These are phyloP conservation scores for Oryctes rhinoceros DNA, from an alignment of 1,140 invertebrate species.

Conservation along the genomic window DNA sequence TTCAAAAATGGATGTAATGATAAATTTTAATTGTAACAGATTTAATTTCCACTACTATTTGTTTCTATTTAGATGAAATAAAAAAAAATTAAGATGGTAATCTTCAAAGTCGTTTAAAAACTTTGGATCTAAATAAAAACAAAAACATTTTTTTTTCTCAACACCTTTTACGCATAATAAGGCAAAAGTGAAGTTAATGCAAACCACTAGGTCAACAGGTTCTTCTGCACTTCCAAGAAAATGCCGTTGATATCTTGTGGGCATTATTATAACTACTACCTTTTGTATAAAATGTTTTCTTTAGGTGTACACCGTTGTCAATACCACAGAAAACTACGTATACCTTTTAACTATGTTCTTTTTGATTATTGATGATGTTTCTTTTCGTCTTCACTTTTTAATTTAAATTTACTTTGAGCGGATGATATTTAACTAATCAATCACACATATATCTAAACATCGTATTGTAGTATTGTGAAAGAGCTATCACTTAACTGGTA, in stretches of 20 bases:
- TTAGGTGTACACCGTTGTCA: neutral
- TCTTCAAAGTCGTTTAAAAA: neutral
- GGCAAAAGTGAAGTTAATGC: too few species aligned
- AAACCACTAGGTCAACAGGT: too few species aligned
- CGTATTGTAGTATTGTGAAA: constrained; percentile 37
- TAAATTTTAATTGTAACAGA: neutral
- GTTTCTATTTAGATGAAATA: neutral
- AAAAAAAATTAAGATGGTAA: neutral
- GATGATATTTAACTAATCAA: constrained; percentile 21
- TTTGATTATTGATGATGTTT: neutral
- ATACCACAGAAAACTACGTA: neutral
- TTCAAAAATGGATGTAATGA: too few species aligned
- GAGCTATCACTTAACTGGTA: constrained; percentile 34
- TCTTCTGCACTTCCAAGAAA: too few species aligned
- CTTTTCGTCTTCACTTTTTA: neutral
- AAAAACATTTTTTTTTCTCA: neutral
- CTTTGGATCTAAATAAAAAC: constrained; percentile 5
- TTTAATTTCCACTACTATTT: neutral
- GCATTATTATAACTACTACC: neutral
- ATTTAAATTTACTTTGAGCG: neutral
- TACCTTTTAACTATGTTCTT: neutral
- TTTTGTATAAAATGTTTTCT: neutral
- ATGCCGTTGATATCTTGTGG: too few species aligned
- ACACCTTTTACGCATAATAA: neutral
- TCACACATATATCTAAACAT: constrained; percentile 41